Evolutionary conservation across 2,113 vertebrate species (phyloP), one percentile per base, ranked within the genome.

Genomic region (Aegithalos caudatus): DNA sequence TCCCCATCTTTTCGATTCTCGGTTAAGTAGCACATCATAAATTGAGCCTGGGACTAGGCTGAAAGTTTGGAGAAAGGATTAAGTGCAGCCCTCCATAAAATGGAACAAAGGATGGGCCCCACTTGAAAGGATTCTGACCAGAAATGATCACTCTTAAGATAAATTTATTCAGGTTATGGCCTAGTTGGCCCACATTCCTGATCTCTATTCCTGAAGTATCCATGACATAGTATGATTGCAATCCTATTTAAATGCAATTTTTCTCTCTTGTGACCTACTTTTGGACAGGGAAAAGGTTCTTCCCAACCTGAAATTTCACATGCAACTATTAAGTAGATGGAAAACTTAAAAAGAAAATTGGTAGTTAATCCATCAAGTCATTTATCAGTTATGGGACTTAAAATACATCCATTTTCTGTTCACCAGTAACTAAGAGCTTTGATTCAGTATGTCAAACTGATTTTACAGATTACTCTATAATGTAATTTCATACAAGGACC

Each of bases 401-500:
- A 92, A 95, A 88, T 48, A 72, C 31, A 92, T 92, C 62, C 17
- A 77, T 94, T 93, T 92, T 77, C 71, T 80, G 58, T 73, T 77
- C 92, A 96, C 58, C 10, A 60, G 69, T 87, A 94, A 65, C 88
- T 78, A 92, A 81, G 60, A 82, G 35, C 60, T 92, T 77, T 96
- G 82, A 88, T 67, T 86, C 90, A 93, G 13, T 74, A 86, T 33
- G 76, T 92, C 92, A 94, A 86, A 86, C 51, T 78, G 67, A 88
- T 96, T 90, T 92, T 95, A 90, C 51, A 94, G 79, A 91, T 81
- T 86, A 61, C 37, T 90, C 71, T 88, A 35, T 86, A 95, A 81
- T 50, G 56, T 78, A 74, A 81, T 80, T 80, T 93, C 65, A 81
- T 81, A 74, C 51, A 60, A 42, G 28, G 38, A 40, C 67, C 44